Base-by-base conservation (phyloP, 2,797 vertebrate species). In the Sternarchorhynchus goeldii region DNA sequence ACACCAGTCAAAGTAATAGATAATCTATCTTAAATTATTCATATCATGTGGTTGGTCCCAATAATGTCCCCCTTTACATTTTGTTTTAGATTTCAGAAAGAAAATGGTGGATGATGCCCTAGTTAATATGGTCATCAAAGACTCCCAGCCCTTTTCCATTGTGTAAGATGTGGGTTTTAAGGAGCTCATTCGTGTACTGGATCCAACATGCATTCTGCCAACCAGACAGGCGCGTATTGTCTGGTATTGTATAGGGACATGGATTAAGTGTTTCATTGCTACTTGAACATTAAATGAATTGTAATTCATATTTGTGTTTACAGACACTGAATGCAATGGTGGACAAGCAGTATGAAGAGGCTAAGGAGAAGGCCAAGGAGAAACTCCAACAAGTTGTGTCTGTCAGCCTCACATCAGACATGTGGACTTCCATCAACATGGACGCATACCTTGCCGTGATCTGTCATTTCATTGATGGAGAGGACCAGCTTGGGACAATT, bases 141-240 rank as follows among this genome's bases (percentile, higher is more conserved):
- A 70, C 39, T 21, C 58, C 12, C 18, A 62, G 25, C 57, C 57
- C 4, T 69, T 77, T 59, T 21, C 66, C 10, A n/a, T 60, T 8
- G 65, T 68, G 55, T 14, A 68, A 31, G 66, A 45, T 21, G 39
- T 1, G n/a, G 20, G 32, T 17, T 41, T 67, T 67, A 72, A 3
- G n/a, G 69, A 72, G 69, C 59, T 53, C 25, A 31, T 71, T 16
- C 68, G 34, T 36, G 53, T 71, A 55, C 16, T 71, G 68, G 68
- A 71, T 56, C 53, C 53, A 2, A 71, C 55, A n/a, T 32, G 36
- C 36, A 39, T 50, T 68, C 55, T 57, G 4, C 55, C 55, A 14
- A 14, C 10, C 55, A 57, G 18, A n/a, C 20, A 20, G 18, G 57
- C 7, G 18, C 5, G 57, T 59, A 59, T 20, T 3, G 57, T n/a